phyloP scores from a whole-genome alignment of 2,888 invertebrate species.

The Arctia plantaginis region DNA sequence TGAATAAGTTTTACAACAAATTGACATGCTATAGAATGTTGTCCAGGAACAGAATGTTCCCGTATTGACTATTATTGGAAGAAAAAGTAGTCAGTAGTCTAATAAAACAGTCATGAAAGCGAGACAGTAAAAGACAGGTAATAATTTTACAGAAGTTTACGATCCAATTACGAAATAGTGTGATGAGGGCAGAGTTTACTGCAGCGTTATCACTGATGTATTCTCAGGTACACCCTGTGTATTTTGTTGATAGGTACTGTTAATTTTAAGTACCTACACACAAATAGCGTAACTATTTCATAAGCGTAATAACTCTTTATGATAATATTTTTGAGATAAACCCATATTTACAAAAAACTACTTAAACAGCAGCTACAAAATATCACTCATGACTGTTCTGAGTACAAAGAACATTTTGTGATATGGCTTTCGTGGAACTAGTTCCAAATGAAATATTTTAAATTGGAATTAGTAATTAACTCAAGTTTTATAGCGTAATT shows the following conservation, averaged over 20 bases:
- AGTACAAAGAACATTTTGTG: slow-evolving; percentile 16
- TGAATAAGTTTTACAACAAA: slow-evolving; percentile 33
- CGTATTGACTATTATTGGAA: slow-evolving; percentile 46
- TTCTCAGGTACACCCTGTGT: slow-evolving; percentile 49
- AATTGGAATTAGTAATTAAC: slow-evolving; percentile 47
- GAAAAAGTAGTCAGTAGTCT: slow-evolving; percentile 54
- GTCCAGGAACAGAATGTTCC: slow-evolving; percentile 23
- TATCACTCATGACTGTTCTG: slow-evolving; percentile 17
- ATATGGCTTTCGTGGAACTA: slow-evolving; percentile 40
- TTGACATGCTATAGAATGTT: slow-evolving; percentile 49
- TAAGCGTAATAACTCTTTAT: slow-evolving; percentile 38
- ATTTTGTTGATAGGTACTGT: slow-evolving; percentile 39
- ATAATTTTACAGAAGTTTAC: slow-evolving; percentile 67
- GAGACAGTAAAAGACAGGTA: slow-evolving; percentile 60
- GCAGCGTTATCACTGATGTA: slow-evolving; percentile 57
- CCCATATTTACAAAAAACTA: slow-evolving; percentile 20
- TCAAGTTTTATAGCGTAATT: slow-evolving; percentile 53
- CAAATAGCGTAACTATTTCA: slow-evolving; percentile 30
- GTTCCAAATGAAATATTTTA: slow-evolving; percentile 46
- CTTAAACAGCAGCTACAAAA: slow-evolving; percentile 31
- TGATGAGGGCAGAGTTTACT: slow-evolving; percentile 67
- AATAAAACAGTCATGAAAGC: slow-evolving; percentile 63
- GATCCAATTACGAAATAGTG: slow-evolving; percentile 71
- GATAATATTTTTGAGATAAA: slow-evolving; percentile 43
- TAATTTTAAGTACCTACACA: slow-evolving; percentile 51